Evolutionary conservation across 2,888 invertebrate genomes (phyloP).

Genomic region (Drosophila bunnanda): DNA sequence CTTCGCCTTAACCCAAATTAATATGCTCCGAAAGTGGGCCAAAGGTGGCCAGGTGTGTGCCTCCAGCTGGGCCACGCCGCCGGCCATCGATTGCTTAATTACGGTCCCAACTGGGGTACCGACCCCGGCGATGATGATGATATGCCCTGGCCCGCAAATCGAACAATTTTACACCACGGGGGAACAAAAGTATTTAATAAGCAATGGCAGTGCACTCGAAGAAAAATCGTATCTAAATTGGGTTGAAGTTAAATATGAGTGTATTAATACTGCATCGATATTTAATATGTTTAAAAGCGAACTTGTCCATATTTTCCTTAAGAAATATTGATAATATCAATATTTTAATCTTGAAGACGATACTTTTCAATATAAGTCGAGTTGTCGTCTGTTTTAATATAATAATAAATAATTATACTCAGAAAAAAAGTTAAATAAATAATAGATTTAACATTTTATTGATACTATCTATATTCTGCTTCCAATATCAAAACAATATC

Average conservation of each 20-base stretch:
- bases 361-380: too few relatives aligned
- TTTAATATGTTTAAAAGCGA: background rate
- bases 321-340: too few relatives aligned
- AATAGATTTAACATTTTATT: too few relatives aligned
- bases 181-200: constrained; percentile 19
- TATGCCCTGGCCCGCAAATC: constrained; percentile 7
- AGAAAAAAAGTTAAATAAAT: too few relatives aligned
- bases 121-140: background rate
- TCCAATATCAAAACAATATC: too few relatives aligned
- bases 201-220: constrained; percentile 2
- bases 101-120: constrained; percentile 14
- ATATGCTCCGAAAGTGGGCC: too few relatives aligned
- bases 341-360: too few relatives aligned
- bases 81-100: constrained; percentile 43
- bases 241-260: background rate
- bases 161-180: background rate
- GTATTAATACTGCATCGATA: background rate
- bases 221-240: background rate
- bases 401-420: too few relatives aligned
- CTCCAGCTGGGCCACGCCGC: background rate
- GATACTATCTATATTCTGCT: too few relatives aligned
- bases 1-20: constrained; percentile 13
- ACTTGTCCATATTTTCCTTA: background rate
- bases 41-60: constrained; percentile 8
- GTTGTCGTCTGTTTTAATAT: too few relatives aligned